Conservation (phyloP, 2,113 vertebrate genomes). For the Chloropsis hardwickii region DNA sequence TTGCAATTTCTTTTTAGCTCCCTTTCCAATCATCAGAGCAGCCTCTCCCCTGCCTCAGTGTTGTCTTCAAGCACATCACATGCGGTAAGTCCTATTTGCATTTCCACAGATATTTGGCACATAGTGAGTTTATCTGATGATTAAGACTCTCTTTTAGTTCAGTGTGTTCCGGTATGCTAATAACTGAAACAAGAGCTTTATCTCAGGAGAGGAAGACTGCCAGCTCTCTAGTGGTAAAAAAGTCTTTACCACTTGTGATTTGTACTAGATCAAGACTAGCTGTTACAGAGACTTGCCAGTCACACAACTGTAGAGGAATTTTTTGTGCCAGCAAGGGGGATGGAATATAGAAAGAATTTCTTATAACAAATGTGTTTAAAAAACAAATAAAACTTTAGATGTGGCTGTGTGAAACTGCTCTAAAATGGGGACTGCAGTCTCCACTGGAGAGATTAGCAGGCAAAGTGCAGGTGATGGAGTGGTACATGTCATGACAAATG, state of each 20-base stretch:
- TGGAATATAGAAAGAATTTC: not conserved
- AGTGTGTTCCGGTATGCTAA: not conserved
- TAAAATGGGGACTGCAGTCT: not conserved
- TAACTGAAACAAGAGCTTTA: not conserved
- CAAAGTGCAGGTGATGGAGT: not conserved
- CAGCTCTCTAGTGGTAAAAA: not conserved
- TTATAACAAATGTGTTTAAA: not conserved
- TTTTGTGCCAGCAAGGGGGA: not conserved
- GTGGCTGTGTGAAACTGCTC: not conserved
- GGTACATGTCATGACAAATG: not conserved
- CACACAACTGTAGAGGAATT: not conserved
- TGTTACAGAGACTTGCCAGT: not conserved
- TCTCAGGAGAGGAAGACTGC: not conserved
- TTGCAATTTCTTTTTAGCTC: constrained; percentile 52
- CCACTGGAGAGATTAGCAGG: not conserved
- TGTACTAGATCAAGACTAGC: not conserved
- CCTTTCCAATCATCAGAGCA: constrained; percentile 79
- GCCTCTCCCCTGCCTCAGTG: constrained; percentile 81
- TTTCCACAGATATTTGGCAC: not conserved
- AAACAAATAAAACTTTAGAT: not conserved
- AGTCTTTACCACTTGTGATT: not conserved
- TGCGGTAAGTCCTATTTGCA: constrained; percentile 74
- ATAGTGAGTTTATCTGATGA: not conserved
- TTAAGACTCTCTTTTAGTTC: not conserved
- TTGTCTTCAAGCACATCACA: constrained; percentile 80